Percentiles rank a stretch among this genome's conserved stretches.
These are phyloP conservation scores for Micropoecilia bifurca DNA, from an alignment of 2,797 vertebrate species.

Conservation along the genomic window DNA sequence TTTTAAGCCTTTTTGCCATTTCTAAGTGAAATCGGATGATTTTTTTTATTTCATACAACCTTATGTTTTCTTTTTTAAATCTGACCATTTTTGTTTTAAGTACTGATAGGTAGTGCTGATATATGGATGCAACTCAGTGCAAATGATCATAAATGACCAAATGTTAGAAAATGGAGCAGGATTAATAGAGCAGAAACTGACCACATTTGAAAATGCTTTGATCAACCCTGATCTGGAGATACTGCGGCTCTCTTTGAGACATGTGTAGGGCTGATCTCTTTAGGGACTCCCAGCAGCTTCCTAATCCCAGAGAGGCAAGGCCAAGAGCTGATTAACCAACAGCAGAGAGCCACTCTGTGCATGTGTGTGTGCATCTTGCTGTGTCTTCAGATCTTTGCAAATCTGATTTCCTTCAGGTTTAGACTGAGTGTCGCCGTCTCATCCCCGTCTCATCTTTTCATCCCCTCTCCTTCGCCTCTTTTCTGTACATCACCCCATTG, in stretches of 20 bases:
- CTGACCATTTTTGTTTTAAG: neutral
- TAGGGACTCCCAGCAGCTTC: slow-evolving; percentile 11
- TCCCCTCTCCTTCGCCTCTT: slow-evolving; percentile 26
- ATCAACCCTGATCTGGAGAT: slow-evolving; percentile 8
- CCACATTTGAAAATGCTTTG: neutral
- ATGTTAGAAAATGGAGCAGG: neutral
- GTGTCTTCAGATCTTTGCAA: slow-evolving; percentile 43
- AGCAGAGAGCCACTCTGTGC: slow-evolving; percentile 10
- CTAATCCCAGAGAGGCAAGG: slow-evolving; percentile 40
- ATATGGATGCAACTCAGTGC: neutral
- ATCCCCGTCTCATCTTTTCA: slow-evolving; percentile 51
- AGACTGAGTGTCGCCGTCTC: slow-evolving; percentile 50
- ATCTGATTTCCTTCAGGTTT: slow-evolving; percentile 58
- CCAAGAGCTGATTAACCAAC: slow-evolving; percentile 46
- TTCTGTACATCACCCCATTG: neutral
- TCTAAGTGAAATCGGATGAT: neutral
- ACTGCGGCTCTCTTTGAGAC: neutral
- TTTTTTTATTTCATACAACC: neutral
- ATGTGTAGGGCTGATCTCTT: slow-evolving; percentile 25
- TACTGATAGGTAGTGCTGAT: neutral
- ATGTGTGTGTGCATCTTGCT: slow-evolving; percentile 31
- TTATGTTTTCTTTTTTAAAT: neutral
- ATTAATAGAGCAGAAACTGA: neutral
- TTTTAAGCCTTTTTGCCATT: neutral
- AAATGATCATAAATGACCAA: neutral